Base-by-base conservation (phyloP, 2,797 vertebrate genomes). In the Lutjanus campechanus region DNA sequence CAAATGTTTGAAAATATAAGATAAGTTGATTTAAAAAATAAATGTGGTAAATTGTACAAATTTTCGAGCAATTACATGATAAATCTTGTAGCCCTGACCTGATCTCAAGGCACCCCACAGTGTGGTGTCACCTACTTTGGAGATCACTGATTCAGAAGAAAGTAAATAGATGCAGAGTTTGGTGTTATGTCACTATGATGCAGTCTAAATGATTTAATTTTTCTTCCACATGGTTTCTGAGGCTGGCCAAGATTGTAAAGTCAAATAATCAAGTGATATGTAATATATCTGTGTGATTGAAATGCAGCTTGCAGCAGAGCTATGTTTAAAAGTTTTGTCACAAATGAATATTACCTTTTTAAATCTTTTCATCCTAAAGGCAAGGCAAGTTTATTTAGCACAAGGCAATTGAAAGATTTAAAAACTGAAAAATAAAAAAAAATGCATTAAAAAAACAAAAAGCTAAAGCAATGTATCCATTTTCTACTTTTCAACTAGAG, bases 161-260 rank as follows among this genome's bases (percentile, higher is more conserved):
- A 20, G 16, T 70, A 41, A 70, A 60, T 17, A 7, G 22, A 63
- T 8, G 40, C n/a, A 29, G 63, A 55, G 36, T 61, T 55, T 20
- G 4, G 13, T 54, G 53, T 3, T 36, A 10, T 63, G 43, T 43
- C 8, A 43, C 41, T 53, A 3, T 44, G 55, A 63, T 56, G 36
- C 58, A 63, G 58, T 41, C 12, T 49, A 10, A 73, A 72, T 46
- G 46, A 63, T 69, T 74, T 55, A 1, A 17, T 58, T 55, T 25
- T 11, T 55, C 16, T 19, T 19, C 16, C 12, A 55, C 20, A 20
- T 20, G 51, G 51, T 54, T 54, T 54, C 10, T 53, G 51, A 53
- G 20, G 19, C n/a, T 51, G 17, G 5, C 8, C 49, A 51, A 46
- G 9, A 41, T 29, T 29, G 29, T 29, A 29, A 29, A 29, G 29